Evolutionary conservation across 2,888 invertebrate genomes (phyloP), one percentile per base, ranked within the genome.

Genomic region (Microctonus hyperodae): DNA sequence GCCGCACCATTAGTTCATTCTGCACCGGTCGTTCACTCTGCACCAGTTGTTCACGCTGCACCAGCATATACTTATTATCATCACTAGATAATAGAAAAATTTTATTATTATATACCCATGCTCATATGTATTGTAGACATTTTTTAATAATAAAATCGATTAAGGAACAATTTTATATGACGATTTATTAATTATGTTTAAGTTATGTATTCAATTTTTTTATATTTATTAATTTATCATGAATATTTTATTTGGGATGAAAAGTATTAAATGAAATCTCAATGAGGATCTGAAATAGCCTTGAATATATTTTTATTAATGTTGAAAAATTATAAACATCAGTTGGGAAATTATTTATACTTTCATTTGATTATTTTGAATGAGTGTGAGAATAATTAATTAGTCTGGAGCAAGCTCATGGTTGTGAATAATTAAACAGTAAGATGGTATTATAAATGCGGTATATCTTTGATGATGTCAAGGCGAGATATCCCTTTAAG

Each of bases 21-120:
- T 25, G 69, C 71, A 0, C 75, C 73, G 44, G 57, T 71, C 7
- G 72, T 71, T 0, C 70, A 72, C 23, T 67, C 74, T 4, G 73
- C 73, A 33, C 71, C 74, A 25, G 70, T n/a, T n/a, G n/a, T n/a
- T n/a, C 70, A 72, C 23, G 67, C 74, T 4, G 73, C 73, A 33
- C 71, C 74, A 25, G 70, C 75, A 44, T 74, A 75, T 64, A 48
- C 33, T 48, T 72, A 69, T 50, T 69, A 71, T 53, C 71, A 70
- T 58, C 70, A 70, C 35, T 50, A 20, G 53, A 31, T 53, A 64
- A 23, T 56, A 37, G 16, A 72, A 83, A 87, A 5, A 16, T 81
- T 87, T 86, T 82, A 88, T 88, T 76, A 88, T 88, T 76, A 85
- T 13, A 40, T 2, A 11, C 40, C 22, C 25, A 33, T 50, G 59